Conservation (phyloP, 2,113 vertebrate genomes). For the Chlamydotis undulata region DNA sequence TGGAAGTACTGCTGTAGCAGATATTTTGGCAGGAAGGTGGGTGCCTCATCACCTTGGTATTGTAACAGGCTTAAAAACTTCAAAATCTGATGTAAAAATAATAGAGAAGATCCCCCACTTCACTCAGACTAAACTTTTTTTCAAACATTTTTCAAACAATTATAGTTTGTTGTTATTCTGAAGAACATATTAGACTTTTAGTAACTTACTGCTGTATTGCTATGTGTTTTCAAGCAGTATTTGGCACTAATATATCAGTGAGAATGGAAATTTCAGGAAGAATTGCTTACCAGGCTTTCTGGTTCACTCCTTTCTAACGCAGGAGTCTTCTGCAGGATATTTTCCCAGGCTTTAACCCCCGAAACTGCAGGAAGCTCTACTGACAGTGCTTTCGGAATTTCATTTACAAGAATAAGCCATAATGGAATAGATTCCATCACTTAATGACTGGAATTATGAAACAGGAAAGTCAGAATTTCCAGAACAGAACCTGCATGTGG, state of each 20-base stretch:
- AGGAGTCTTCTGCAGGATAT: background rate
- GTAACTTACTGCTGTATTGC: background rate
- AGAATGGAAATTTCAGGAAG: constrained; percentile 2
- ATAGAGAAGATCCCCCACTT: background rate
- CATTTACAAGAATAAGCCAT: background rate
- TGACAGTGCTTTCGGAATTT: background rate
- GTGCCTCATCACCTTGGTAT: background rate
- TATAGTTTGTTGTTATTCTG: background rate
- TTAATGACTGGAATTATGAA: background rate
- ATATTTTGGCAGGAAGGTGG: background rate
- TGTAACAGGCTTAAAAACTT: background rate
- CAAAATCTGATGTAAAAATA: background rate
- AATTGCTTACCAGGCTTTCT: constrained; percentile 20
- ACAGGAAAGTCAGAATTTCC: background rate
- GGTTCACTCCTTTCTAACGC: background rate
- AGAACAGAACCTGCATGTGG: background rate
- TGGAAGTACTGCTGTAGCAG: background rate
- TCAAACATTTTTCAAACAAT: background rate
- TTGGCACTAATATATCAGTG: background rate
- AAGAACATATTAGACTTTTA: background rate
- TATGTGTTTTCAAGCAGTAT: background rate
- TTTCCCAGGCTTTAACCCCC: background rate
- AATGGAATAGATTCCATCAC: background rate
- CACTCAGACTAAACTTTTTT: background rate
- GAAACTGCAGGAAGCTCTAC: background rate